phyloP scores from a whole-genome alignment of 2,888 invertebrate genomes.

The Drosophila rellima region DNA sequence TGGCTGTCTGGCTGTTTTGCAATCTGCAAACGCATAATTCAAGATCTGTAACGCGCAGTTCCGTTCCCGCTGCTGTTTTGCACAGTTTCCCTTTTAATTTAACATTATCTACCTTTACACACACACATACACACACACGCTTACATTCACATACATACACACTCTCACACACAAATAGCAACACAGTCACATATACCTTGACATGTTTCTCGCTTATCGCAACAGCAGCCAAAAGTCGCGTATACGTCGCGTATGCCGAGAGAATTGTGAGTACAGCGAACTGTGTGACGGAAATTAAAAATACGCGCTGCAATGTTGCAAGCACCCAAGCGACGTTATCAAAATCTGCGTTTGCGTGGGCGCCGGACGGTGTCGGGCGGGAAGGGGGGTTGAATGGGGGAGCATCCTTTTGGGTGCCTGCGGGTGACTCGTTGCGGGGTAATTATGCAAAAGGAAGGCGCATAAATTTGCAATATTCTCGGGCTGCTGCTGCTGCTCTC shows the following conservation, averaged over 20 bases:
- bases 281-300: slow-evolving; percentile 78
- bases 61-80: slow-evolving; percentile 67
- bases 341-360: slow-evolving; percentile 70
- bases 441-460: slow-evolving; percentile 81
- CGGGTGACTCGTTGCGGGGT: slow-evolving; percentile 68
- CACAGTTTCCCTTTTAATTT: slow-evolving; percentile 79
- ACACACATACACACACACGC: slow-evolving; percentile 31
- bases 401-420: slow-evolving; percentile 29
- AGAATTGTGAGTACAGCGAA: slow-evolving; percentile 48
- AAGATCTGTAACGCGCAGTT: slow-evolving; percentile 76
- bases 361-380: slow-evolving; percentile 31
- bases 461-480: slow-evolving; percentile 81
- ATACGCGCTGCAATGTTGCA: slow-evolving; percentile 81
- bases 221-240: slow-evolving; percentile 62
- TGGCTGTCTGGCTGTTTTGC: slow-evolving; percentile 40
- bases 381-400: slow-evolving; percentile 2
- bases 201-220: slow-evolving; percentile 79
- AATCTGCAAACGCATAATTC: slow-evolving; percentile 78
- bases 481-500: slow-evolving; percentile 38
- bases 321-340: slow-evolving; percentile 76
- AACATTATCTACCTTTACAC: slow-evolving; percentile 70
- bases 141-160: slow-evolving; percentile 14
- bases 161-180: background rate
- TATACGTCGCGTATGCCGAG: slow-evolving; percentile 56
- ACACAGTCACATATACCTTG: slow-evolving; percentile 60